These are phyloP conservation scores for Chauna torquata DNA, from an alignment of 2,113 vertebrate species.

Conservation along the genomic window DNA sequence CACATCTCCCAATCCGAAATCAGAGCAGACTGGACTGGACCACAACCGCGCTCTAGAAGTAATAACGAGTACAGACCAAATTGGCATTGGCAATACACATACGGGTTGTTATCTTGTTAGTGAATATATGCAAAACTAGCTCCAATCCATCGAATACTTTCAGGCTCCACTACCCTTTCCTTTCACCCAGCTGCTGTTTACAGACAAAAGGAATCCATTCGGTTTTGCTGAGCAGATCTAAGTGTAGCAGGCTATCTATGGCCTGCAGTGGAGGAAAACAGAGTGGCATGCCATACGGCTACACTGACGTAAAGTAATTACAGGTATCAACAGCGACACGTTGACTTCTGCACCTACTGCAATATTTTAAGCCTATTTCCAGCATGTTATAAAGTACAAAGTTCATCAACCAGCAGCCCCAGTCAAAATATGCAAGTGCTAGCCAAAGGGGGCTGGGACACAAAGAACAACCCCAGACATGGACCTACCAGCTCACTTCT, in stretches of 20 bases:
- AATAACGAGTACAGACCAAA: not conserved
- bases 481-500: not conserved
- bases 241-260: conserved; percentile 13
- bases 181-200: not conserved
- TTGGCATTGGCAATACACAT: not conserved
- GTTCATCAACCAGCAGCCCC: not conserved
- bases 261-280: not conserved
- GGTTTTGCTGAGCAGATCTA: conserved; percentile 15
- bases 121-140: not conserved
- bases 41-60: not conserved
- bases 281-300: not conserved
- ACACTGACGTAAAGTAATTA: not conserved
- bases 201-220: conserved; percentile 6
- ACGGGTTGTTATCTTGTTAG: not conserved
- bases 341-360: conserved; percentile 39
- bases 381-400: not conserved
- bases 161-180: not conserved
- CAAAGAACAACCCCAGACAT: not conserved
- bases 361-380: conserved; percentile 35
- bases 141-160: not conserved
- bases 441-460: not conserved
- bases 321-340: not conserved
- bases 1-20: not conserved
- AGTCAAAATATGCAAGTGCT: not conserved
- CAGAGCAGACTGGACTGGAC: not conserved